Evolutionary conservation across 2,113 vertebrate species (phyloP), one percentile per base, ranked within the genome.

Genomic region (Mirounga angustirostris): DNA sequence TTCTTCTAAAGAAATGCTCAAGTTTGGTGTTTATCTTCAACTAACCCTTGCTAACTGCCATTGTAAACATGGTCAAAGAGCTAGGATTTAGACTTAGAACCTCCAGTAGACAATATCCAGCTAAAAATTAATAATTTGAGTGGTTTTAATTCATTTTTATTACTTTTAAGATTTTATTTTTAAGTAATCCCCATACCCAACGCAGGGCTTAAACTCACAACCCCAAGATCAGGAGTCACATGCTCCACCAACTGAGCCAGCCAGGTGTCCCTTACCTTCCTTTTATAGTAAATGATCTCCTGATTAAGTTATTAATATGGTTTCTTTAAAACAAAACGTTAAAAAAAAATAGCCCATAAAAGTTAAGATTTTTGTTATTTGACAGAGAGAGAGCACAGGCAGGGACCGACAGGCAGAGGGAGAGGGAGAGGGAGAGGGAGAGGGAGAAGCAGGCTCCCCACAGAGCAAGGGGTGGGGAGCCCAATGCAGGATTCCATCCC

Each of bases 1-100:
- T 63, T 89, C 8, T 93, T 86, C 69, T 83, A 61, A 33, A 95
- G 46, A 94, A 95, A 91, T 71, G 84, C 43, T 94, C 18, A 84
- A 84, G 30, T 16, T 89, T 90, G n/a, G 12, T 94, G 36, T 22
- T 73, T 94, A 9, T 58, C 46, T 94, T 96, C 84, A 96, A 87
- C 54, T 69, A 90, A 90, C 9, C 71, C 5, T 89, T 54, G 36
- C 12, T 67, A 76, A 86, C 24, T 85, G 74, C 14, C 43, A 19
- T 36, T 83, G 50, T 2, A 94, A 94, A 96, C 78, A 54, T 11
- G 65, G 22, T 84, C 28, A 74, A 65, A 92, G 7, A n/a, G n/a
- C 6, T 28, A 88, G 59, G 22, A 63, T 59, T 87, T 50, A 87
- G 54, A 40, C 2, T 87, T 65, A 87, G 30, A 63, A 54, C 54